Percentiles rank a stretch among this genome's conserved stretches.
Evolutionary conservation across 2,113 vertebrate genomes (phyloP).

Genomic region (Ondatra zibethicus): DNA sequence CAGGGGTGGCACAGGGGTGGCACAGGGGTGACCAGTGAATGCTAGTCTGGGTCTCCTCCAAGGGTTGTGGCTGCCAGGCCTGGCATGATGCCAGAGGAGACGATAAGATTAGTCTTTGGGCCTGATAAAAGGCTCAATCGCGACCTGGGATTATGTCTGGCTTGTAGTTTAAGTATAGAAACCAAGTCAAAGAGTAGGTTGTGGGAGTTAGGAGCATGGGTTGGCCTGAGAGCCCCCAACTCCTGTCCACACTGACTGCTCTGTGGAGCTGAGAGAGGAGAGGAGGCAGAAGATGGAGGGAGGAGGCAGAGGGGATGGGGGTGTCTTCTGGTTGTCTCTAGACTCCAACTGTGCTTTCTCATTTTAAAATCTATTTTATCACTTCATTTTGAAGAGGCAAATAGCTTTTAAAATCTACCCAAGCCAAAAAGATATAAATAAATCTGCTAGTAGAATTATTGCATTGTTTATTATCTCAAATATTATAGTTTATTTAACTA

Average conservation of each 20-base stretch:
- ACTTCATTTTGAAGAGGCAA: background rate
- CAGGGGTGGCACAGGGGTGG: too few species aligned
- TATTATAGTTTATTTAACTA: constrained; percentile 18
- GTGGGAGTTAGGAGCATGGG: background rate
- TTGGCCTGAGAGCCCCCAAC: background rate
- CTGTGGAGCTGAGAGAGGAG: background rate
- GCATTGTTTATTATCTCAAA: constrained; percentile 29
- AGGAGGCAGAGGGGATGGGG: background rate
- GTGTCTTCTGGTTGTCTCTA: background rate
- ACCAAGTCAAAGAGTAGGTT: constrained; percentile 18
- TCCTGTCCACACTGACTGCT: background rate
- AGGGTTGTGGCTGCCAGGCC: background rate
- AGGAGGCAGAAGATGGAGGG: background rate
- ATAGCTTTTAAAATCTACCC: background rate
- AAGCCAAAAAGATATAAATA: background rate
- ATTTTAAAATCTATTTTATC: background rate
- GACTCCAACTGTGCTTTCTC: background rate
- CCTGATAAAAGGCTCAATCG: background rate
- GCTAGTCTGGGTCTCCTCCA: background rate
- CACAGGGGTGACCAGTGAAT: background rate
- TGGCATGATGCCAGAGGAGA: background rate
- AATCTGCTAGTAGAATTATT: constrained; percentile 3
- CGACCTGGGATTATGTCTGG: background rate
- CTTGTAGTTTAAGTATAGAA: background rate
- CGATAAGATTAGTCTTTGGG: background rate